Conservation (phyloP, 1,140 invertebrate species). For the Lanistes nyassanus region DNA sequence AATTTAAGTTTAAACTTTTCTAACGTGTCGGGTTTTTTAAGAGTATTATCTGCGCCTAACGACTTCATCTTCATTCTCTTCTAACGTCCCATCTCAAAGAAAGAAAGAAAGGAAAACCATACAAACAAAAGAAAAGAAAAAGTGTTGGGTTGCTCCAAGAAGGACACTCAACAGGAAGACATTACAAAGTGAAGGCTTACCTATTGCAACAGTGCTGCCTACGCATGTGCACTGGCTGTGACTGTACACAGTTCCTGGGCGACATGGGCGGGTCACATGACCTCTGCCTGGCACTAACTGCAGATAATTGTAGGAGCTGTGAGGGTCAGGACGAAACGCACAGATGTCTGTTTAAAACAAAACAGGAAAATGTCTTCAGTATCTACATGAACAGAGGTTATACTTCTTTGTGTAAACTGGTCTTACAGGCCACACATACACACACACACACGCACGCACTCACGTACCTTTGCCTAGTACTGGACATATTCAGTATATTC, state of each 20-base stretch:
- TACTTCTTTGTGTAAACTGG: too few relatives aligned
- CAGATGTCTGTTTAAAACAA: conserved; percentile 36
- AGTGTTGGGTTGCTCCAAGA: too few relatives aligned
- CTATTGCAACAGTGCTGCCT: conserved; percentile 5
- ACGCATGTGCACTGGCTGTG: conserved; percentile 41
- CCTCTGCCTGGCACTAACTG: conserved; percentile 42
- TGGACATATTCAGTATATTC: too few relatives aligned
- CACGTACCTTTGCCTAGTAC: too few relatives aligned
- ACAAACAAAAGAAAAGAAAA: too few relatives aligned
- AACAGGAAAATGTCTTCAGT: not conserved
- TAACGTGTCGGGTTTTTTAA: too few relatives aligned
- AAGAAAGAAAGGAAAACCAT: too few relatives aligned
- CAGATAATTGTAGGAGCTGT: conserved; percentile 36
- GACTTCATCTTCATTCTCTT: too few relatives aligned
- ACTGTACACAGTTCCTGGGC: conserved; percentile 44
- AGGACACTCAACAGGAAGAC: too few relatives aligned
- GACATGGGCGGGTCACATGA: conserved; percentile 36
- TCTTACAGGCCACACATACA: not conserved
- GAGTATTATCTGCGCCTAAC: too few relatives aligned
- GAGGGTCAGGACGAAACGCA: conserved; percentile 33
- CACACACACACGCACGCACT: not conserved
- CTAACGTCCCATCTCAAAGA: not conserved
- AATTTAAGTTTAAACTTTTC: too few relatives aligned
- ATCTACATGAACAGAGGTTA: not conserved
- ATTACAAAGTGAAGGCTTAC: too few relatives aligned